A percentile compares a stretch with the other conserved stretches of the same genome.
Evolutionary conservation across 2,888 invertebrate species (phyloP).

Genomic region (Chymomyza procnemis): DNA sequence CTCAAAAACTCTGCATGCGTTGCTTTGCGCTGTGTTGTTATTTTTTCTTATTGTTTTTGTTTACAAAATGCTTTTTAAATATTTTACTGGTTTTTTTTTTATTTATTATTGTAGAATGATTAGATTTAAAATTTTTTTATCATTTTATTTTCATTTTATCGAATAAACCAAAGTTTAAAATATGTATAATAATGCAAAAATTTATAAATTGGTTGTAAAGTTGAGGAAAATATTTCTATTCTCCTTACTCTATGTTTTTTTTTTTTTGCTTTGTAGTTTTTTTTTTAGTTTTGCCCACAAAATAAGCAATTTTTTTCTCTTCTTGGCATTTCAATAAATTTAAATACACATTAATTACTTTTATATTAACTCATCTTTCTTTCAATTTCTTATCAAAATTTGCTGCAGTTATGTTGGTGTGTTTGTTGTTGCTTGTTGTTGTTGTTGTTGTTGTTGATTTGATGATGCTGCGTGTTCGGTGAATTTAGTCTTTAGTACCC

Average conservation of each 20-base stretch:
- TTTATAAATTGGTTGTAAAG: slow-evolving; percentile 59
- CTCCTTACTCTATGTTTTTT: no score
- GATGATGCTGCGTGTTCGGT: slow-evolving; percentile 25
- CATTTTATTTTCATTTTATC: slow-evolving; percentile 53
- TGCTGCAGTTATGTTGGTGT: slow-evolving; percentile 46
- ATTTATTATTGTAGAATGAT: slow-evolving; percentile 32
- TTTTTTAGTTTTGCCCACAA: slow-evolving; percentile 77
- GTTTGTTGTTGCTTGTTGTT: slow-evolving; percentile 49
- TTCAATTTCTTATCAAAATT: slow-evolving; percentile 48
- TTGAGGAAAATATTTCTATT: slow-evolving; percentile 50
- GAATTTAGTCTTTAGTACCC: slow-evolving; percentile 89
- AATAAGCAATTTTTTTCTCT: slow-evolving; percentile 57
- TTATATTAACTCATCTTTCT: slow-evolving; percentile 36
- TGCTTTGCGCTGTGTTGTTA: slow-evolving; percentile 49
- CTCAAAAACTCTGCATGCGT: slow-evolving; percentile 66
- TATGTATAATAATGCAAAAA: slow-evolving; percentile 69
- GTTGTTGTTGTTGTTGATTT: slow-evolving; percentile 51
- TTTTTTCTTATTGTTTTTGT: slow-evolving; percentile 31
- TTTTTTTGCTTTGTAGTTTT: slow-evolving; percentile 36
- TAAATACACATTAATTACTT: slow-evolving; percentile 66
- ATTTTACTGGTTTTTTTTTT: slow-evolving; percentile 40
- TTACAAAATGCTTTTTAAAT: slow-evolving; percentile 54
- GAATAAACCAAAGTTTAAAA: slow-evolving; percentile 74
- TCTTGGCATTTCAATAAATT: slow-evolving; percentile 54
- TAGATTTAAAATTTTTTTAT: slow-evolving; percentile 34